Evolutionary conservation across 2,888 invertebrate genomes (phyloP), one percentile per base, ranked within the genome.

Genomic region (Harmothoe impar): DNA sequence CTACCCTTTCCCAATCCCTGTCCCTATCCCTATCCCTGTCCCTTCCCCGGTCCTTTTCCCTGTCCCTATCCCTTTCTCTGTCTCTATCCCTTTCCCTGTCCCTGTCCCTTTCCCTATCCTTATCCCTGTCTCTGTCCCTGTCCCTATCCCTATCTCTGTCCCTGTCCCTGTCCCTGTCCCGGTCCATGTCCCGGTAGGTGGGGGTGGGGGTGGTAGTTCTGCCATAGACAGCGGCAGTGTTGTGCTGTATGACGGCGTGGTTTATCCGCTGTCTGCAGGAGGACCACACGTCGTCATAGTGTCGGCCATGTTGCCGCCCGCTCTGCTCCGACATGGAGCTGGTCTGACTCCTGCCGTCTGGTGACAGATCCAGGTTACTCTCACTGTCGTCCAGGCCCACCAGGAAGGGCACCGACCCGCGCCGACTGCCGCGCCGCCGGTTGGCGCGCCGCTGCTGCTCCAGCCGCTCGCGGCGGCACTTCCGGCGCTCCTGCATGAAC

Each of bases 401-500:
- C 29, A 35, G 78, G 29, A 29, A 25, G 56, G 33, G 17, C 17
- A 29, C 52, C 15, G 86, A 86, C 29, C 86, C 86, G 52, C 86
- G 86, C 29, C 86, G 86, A 86, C 86, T 86, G 20, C 86, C 56
- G 31, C 86, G 52, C 52, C 86, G 52, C 0, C 86, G 86, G 31
- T 33, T 86, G 1, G 52, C 54, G 17, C 86, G 86, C 15, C 90
- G 77, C 89, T 92, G 91, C 78, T 91, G 85, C 62, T 92, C 91
- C 0, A 92, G 91, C 31, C 93, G 84, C 86, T 92, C 92, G 78
- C 92, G 91, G 23, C 93, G 91, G 25, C 91, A 92, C 86, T 91
- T 91, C 89, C 92, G 91, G 31, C 93, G 89, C 91, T 93, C 93
- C 20, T 89, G 91, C 43, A 92, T 78, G 89, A 93, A 93, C 52